Percentiles rank a stretch among this genome's conserved stretches.
phyloP scores from a whole-genome alignment of 2,113 vertebrate species.

The Xerus inauris region DNA sequence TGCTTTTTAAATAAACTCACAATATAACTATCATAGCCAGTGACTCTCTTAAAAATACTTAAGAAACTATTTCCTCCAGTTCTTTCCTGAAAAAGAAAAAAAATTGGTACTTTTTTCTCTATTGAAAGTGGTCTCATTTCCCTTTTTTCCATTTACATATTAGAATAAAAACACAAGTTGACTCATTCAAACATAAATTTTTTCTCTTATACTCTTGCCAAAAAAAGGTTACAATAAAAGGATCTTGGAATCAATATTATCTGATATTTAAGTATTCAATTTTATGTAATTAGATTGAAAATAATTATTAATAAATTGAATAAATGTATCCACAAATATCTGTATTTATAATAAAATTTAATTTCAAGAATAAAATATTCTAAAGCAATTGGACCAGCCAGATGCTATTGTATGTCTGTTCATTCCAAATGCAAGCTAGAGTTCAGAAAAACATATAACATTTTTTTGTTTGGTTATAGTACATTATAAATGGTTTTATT shows the following conservation, averaged over 20 bases:
- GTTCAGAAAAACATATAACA: conserved; percentile 27
- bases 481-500: conserved; percentile 66
- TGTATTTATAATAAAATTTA: conserved; percentile 35
- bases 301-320: conserved; percentile 38
- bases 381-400: background rate
- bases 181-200: conserved; percentile 29
- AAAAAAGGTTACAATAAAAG: conserved; percentile 25
- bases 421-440: background rate
- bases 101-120: background rate
- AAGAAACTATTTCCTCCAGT: conserved; percentile 38
- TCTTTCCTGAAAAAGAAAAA: background rate
- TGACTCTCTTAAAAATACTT: conserved; percentile 45
- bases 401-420: conserved; percentile 11
- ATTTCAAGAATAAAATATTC: conserved; percentile 36
- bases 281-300: conserved; percentile 54
- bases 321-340: background rate
- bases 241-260: background rate
- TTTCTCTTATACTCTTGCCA: conserved; percentile 17
- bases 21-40: background rate
- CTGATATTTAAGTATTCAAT: conserved; percentile 30
- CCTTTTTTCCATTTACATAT: background rate
- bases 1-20: conserved; percentile 47
- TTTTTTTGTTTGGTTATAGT: conserved; percentile 36
- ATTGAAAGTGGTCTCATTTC: conserved; percentile 1
- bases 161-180: conserved; percentile 47